phyloP scores from a whole-genome alignment of 1,140 invertebrate genomes.

The Helicorthomorpha holstii region DNA sequence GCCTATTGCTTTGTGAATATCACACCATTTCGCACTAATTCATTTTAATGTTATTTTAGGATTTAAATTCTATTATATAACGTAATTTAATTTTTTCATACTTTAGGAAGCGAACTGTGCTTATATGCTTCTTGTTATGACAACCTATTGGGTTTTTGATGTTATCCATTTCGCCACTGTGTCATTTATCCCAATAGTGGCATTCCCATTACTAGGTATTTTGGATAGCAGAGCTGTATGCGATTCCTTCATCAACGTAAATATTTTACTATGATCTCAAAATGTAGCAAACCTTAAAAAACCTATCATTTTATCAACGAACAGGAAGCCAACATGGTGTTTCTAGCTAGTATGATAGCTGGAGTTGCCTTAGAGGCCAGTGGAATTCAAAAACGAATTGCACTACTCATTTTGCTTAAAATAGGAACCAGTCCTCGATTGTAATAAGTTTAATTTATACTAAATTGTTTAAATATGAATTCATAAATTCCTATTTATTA shows the following conservation, averaged over 20 bases:
- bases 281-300: too few relatives aligned
- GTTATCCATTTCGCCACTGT: background rate
- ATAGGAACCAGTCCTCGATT: background rate
- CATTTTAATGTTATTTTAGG: too few relatives aligned
- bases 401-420: background rate
- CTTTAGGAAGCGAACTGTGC: background rate
- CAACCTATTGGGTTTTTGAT: background rate
- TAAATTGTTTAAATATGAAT: too few relatives aligned
- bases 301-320: too few relatives aligned
- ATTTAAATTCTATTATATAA: too few relatives aligned
- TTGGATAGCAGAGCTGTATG: background rate
- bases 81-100: background rate
- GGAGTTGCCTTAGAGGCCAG: background rate
- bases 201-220: background rate
- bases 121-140: background rate
- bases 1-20: too few relatives aligned
- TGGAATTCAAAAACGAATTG: background rate
- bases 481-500: too few relatives aligned
- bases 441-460: background rate
- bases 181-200: background rate
- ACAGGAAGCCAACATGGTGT: background rate
- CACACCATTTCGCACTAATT: too few relatives aligned
- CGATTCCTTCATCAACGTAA: background rate
- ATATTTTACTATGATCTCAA: too few relatives aligned
- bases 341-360: background rate